Evolutionary conservation across 2,113 vertebrate species (phyloP), one percentile per base, ranked within the genome.

Genomic region (Perca flavescens): DNA sequence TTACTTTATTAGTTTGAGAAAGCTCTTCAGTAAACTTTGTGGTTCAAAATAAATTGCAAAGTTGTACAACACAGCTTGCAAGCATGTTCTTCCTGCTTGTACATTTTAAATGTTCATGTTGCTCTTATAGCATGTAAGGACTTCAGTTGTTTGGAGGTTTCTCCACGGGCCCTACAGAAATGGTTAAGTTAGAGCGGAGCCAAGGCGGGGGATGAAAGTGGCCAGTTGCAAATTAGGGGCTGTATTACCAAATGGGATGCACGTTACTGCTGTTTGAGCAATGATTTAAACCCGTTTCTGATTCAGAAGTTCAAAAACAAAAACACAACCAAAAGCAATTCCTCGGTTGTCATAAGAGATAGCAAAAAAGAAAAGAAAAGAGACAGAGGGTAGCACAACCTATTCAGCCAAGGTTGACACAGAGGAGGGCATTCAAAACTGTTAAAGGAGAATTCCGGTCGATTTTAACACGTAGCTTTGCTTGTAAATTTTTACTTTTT

Each of bases 61-160:
- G 6, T 66, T 28, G 25, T n/a, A 47, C 34, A 31, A 67, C 19
- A 49, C 3, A 12, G 40, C 63, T 34, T 7, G 22, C 34, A 47
- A 16, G 11, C 74, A 14, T 56, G 73, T 75, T 10, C 40, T 62
- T 52, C 21, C 12, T 25, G 60, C 49, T 63, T 66, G 21, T 67
- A 58, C 57, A 77, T 77, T 5, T 67, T 58, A 58, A 6, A 67
- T n/a, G 49, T 22, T 49, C 13, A 47, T 50, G 43, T 50, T 50
- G 40, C 52, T 49, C 34, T 21, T 11, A 46, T 16, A 47, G 74
- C 17, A 31, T 15, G 12, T 2, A 6, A 31, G 16, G 47, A 43
- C 5, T 5, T 50, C 22, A 22, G 60, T 43, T 54, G 31, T 53
- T 22, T 17, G 5, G 60, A 1, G 58, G 40, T 50, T 57, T 17